phyloP scores from a whole-genome alignment of 2,888 invertebrate species.

The Cremastinae sp. region DNA sequence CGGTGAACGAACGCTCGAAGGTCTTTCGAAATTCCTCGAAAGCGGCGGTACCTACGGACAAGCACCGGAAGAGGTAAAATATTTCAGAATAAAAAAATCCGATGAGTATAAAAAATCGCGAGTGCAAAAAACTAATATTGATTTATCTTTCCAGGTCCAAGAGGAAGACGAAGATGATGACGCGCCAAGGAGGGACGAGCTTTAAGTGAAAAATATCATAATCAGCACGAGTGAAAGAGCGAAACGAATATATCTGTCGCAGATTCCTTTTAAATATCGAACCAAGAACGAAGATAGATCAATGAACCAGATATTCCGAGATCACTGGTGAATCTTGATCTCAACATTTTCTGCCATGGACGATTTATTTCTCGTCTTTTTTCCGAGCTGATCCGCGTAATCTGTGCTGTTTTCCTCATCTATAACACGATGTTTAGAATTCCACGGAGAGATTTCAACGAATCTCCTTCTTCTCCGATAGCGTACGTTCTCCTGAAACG shows the following conservation, averaged over 20 bases:
- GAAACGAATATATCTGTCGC: conserved; percentile 59
- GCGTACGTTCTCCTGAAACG: too few species aligned
- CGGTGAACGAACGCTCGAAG: conserved; percentile 97
- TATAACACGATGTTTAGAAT: neutral
- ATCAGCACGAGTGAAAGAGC: conserved; percentile 65
- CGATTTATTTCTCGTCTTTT: neutral
- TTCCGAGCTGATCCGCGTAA: conserved; percentile 5
- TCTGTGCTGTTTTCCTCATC: conserved; percentile 1
- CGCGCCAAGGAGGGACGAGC: conserved; percentile 88
- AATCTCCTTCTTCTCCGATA: conserved; percentile 2
- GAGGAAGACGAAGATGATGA: conserved; percentile 89
- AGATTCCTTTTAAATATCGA: conserved; percentile 22
- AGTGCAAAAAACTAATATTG: neutral
- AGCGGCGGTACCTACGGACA: conserved; percentile 91
- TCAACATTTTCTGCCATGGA: neutral
- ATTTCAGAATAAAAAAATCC: too few species aligned
- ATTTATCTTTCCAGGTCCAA: conserved; percentile 78
- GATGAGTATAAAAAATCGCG: conserved; percentile 23
- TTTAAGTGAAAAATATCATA: conserved; percentile 82
- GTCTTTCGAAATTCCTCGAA: conserved; percentile 95
- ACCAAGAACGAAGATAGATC: neutral
- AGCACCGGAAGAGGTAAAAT: conserved; percentile 84
- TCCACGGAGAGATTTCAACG: conserved; percentile 11
- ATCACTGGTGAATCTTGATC: neutral
- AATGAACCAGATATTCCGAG: neutral